Conservation (phyloP, 1,140 invertebrate species). For the Aphelinus certus region DNA sequence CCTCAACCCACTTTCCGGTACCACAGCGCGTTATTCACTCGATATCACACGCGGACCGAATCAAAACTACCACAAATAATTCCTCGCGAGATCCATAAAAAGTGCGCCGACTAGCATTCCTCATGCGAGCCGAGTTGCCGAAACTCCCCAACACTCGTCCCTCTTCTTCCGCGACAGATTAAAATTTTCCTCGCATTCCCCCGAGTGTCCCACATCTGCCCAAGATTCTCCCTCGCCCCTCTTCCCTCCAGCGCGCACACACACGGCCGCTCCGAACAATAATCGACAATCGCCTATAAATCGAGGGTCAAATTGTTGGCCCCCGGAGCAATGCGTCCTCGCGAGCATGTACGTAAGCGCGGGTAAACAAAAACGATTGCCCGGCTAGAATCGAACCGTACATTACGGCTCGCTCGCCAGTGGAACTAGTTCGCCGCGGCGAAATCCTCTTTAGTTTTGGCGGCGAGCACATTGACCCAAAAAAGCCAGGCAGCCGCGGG, state of each 20-base stretch:
- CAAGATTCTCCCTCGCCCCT: no score
- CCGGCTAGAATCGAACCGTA: constrained; percentile 16
- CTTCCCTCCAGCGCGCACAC: neutral
- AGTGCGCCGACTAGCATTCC: neutral
- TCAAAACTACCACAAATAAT: constrained; percentile 13
- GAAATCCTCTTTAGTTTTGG: constrained; percentile 6
- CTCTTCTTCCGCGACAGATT: no score
- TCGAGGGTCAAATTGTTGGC: neutral
- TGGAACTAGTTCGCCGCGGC: constrained; percentile 21
- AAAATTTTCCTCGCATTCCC: no score
- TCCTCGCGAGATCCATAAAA: constrained; percentile 11
- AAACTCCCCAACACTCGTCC: neutral
- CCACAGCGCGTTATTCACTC: no score
- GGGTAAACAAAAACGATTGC: constrained; percentile 25
- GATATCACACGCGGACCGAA: neutral
- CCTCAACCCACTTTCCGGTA: no score
- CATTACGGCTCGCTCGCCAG: neutral
- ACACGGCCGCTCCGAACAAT: neutral
- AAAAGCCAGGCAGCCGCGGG: constrained; percentile 8
- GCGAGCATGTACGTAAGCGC: no score
- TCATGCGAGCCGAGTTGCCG: neutral
- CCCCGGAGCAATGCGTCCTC: neutral
- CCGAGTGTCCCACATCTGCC: no score
- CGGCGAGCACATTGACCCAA: constrained; percentile 26
- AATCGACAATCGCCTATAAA: constrained; percentile 2